Conservation (phyloP, 2,113 vertebrate species). For the Heterotilapia buettikoferi region DNA sequence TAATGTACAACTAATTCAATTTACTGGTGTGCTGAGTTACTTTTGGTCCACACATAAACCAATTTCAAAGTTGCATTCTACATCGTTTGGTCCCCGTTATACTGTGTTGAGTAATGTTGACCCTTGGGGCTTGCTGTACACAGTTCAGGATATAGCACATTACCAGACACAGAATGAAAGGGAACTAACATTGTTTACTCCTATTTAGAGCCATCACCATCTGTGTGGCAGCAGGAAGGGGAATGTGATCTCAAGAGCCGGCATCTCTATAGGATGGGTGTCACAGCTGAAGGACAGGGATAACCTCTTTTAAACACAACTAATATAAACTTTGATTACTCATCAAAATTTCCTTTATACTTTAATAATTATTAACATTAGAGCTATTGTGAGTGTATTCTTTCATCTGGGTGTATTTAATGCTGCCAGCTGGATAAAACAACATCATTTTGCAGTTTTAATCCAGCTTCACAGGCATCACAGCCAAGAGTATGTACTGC, state of each 20-base stretch:
- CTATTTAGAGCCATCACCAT: neutral
- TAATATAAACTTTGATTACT: neutral
- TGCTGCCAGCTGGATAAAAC: neutral
- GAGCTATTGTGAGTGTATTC: neutral
- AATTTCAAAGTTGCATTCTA: neutral
- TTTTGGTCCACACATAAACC: neutral
- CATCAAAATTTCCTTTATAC: neutral
- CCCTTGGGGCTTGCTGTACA: neutral
- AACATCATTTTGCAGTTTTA: neutral
- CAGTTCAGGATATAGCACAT: neutral
- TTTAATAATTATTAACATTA: neutral
- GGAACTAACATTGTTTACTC: slow-evolving; percentile 5
- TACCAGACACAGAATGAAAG: neutral
- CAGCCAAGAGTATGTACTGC: neutral
- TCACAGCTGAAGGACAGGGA: neutral
- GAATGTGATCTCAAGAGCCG: neutral
- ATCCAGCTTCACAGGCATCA: neutral
- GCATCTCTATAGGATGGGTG: neutral
- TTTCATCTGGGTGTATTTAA: neutral
- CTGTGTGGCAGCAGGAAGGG: neutral
- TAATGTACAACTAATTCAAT: neutral
- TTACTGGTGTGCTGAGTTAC: neutral
- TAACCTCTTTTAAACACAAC: neutral
- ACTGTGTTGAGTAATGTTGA: neutral
- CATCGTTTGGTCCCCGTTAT: neutral